Percentiles rank a stretch among this genome's conserved stretches.
These are phyloP conservation scores for Tichodroma muraria DNA, from an alignment of 2,113 vertebrate genomes.

Conservation along the genomic window DNA sequence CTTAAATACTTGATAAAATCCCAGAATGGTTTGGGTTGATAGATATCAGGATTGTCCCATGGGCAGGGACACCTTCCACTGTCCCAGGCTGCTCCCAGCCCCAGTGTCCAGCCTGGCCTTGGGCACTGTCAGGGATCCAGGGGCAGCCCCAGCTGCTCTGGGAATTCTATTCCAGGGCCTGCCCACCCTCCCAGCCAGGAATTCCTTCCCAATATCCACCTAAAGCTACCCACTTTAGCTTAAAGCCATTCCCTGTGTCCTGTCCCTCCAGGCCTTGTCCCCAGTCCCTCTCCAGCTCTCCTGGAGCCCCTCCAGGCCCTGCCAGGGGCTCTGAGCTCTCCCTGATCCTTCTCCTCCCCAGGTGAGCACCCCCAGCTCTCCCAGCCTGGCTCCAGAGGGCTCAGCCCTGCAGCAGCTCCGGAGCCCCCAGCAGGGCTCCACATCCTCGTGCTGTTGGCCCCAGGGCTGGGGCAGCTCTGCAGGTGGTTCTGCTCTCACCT, in stretches of 20 bases:
- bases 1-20: rapidly evolving
- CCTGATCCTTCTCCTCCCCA: too few relatives aligned
- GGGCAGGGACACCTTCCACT: neutral
- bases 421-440: neutral
- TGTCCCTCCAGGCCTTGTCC: too few relatives aligned
- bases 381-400: too few relatives aligned
- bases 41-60: neutral
- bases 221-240: rapidly evolving
- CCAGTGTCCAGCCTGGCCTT: rapidly evolving
- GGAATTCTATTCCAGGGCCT: rapidly evolving
- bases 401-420: neutral
- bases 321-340: too few relatives aligned
- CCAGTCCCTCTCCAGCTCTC: neutral
- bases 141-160: neutral
- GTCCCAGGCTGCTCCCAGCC: neutral
- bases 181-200: neutral
- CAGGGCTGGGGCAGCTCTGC: too few relatives aligned
- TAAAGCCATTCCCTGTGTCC: neutral
- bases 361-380: too few relatives aligned
- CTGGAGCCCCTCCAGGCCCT: too few relatives aligned
- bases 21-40: neutral
- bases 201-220: neutral
- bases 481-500: neutral
- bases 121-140: neutral
- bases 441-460: too few relatives aligned